Conservation (phyloP, 2,797 vertebrate genomes). For the Spheniscus humboldti region DNA sequence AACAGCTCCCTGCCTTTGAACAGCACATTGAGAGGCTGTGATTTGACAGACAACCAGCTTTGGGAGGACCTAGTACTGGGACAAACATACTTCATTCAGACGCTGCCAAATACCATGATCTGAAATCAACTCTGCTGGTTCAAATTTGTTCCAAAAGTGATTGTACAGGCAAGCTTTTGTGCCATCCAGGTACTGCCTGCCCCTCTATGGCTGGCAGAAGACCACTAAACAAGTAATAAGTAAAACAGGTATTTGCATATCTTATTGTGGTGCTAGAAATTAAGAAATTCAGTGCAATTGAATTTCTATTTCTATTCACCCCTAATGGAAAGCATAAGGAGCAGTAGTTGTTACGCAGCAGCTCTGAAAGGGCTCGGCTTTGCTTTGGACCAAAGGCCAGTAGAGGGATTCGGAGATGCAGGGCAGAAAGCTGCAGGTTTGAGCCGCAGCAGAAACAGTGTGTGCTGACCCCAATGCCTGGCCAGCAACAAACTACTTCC, state of each 20-base stretch:
- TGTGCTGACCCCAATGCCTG: accelerated
- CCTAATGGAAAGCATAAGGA: background rate
- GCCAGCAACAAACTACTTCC: background rate
- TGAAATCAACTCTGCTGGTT: background rate
- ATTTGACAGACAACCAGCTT: background rate
- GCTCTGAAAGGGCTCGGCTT: background rate
- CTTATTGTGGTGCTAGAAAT: background rate
- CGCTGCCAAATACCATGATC: background rate
- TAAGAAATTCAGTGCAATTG: background rate
- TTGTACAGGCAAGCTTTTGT: background rate
- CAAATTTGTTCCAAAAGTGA: background rate
- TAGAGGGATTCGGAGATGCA: background rate
- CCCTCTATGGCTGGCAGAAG: background rate
- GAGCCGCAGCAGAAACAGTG: background rate
- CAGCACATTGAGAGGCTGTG: background rate
- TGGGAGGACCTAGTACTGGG: background rate
- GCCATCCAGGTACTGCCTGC: background rate
- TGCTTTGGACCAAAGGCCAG: background rate
- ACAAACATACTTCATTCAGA: background rate
- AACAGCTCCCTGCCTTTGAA: background rate
- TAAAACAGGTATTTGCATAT: background rate
- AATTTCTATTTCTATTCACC: too few relatives aligned
- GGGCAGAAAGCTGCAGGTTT: background rate
- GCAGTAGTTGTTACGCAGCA: background rate
- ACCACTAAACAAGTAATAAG: background rate